Evolutionary conservation across 2,797 vertebrate genomes (phyloP), one percentile per base, ranked within the genome.

Genomic region (Sebastes itinus): DNA sequence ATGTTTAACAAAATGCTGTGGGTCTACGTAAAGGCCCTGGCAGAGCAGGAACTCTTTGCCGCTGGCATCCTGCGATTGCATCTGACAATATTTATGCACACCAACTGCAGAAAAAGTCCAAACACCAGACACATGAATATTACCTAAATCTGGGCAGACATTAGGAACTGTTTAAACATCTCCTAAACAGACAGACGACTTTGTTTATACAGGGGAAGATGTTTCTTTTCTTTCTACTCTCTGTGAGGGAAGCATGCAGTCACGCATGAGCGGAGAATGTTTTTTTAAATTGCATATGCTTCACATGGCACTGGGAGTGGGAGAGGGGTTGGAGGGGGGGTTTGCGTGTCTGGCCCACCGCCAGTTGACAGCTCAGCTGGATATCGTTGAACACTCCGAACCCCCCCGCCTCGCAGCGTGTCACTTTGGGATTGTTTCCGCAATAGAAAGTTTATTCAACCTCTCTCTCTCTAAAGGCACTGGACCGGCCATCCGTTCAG

Each of bases 391-490:
- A 96, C 95, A 97, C 95, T 95, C 96, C 92, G 92, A 96, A 95
- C 95, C 94, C 92, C 88, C 95, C 94, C 87, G 92, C 95, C 95
- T 95, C 92, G 94, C 92, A 96, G 96, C 69, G 89, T 97, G 97
- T 97, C 97, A 97, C 96, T 97, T 96, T 93, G 93, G 95, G 96
- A 97, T 97, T 96, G 95, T 96, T 97, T 97, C 96, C 93, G 93
- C 95, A 96, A 96, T 95, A 97, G 94, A 97, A 97, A 97, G 97
- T 97, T 98, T 97, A 98, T 97, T 98, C 97, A 98, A 97, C 97
- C 97, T 96, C 95, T 97, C 95, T 95, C 95, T 95, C 94, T 96
- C 94, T 87, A 81, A 96, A 97, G 95, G 93, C 95, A 95, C 90
- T 90, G 95, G 94, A 96, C 94, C 91, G 88, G 92, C 95, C 94